These are phyloP conservation scores for Pterophyllum scalare DNA, from an alignment of 2,113 vertebrate species.

Conservation along the genomic window DNA sequence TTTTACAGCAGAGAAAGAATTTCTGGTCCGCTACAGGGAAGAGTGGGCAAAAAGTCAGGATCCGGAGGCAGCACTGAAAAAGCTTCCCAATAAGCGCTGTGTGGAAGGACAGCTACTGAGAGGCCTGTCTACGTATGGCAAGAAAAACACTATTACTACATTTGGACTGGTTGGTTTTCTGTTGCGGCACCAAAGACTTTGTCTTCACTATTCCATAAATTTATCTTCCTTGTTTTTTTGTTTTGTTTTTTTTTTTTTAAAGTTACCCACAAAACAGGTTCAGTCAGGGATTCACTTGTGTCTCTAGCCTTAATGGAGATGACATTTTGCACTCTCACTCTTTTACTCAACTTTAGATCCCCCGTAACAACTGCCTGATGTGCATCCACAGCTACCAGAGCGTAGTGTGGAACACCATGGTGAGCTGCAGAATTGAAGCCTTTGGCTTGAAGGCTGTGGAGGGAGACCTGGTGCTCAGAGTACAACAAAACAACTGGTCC, in stretches of 20 bases:
- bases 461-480: conserved; percentile 92
- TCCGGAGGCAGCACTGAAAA: conserved; percentile 91
- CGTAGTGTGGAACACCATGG: conserved; percentile 96
- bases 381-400: conserved; percentile 99
- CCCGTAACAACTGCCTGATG: conserved; percentile 98
- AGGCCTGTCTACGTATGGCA: conserved; percentile 93
- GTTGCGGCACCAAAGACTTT: background rate
- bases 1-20: conserved; percentile 91
- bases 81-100: conserved; percentile 95
- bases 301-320: background rate
- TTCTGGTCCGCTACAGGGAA: conserved; percentile 94
- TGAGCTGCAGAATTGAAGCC: conserved; percentile 93
- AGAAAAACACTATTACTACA: conserved; percentile 95
- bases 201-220: background rate
- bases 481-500: too few relatives aligned
- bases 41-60: conserved; percentile 96
- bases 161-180: conserved; percentile 90
- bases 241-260: too few relatives aligned
- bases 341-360: conserved; percentile 83
- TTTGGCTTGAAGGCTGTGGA: conserved; percentile 90
- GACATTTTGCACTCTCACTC: background rate
- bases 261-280: background rate
- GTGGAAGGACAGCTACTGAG: conserved; percentile 97
- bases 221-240: background rate
- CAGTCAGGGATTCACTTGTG: background rate